phyloP scores from a whole-genome alignment of 2,113 vertebrate species.

The Xiphorhynchus elegans region DNA sequence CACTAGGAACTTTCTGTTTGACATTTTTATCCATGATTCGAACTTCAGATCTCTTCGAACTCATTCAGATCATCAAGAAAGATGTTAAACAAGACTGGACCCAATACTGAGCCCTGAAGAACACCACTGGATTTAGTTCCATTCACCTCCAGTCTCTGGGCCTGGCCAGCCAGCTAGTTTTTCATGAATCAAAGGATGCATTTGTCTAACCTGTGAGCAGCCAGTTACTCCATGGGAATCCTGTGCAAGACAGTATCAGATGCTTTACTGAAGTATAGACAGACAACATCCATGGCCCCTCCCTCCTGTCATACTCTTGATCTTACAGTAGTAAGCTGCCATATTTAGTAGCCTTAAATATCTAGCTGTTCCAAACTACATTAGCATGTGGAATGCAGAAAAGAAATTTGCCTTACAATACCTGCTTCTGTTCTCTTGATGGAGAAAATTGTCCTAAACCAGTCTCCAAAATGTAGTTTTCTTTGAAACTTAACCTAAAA shows the following conservation, averaged over 20 bases:
- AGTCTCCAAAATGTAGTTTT: neutral
- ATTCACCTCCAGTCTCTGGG: neutral
- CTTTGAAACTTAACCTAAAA: neutral
- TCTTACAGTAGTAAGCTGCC: neutral
- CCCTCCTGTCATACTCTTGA: neutral
- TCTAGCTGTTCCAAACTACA: neutral
- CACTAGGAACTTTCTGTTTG: neutral
- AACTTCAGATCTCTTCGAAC: no score
- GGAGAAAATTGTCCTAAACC: neutral
- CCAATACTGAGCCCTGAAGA: neutral
- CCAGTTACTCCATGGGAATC: neutral
- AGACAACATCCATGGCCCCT: neutral
- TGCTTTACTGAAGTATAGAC: no score
- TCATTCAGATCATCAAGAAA: neutral
- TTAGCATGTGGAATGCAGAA: neutral
- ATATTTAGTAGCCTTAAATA: neutral
- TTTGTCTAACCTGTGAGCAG: neutral
- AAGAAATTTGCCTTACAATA: neutral
- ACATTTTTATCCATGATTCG: neutral
- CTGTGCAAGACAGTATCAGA: neutral
- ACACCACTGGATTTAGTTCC: neutral
- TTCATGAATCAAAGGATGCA: neutral
- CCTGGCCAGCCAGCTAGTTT: rapidly evolving
- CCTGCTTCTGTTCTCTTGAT: neutral
- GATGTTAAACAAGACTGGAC: neutral